phyloP scores from a whole-genome alignment of 2,888 invertebrate species.

The Altica lythri region DNA sequence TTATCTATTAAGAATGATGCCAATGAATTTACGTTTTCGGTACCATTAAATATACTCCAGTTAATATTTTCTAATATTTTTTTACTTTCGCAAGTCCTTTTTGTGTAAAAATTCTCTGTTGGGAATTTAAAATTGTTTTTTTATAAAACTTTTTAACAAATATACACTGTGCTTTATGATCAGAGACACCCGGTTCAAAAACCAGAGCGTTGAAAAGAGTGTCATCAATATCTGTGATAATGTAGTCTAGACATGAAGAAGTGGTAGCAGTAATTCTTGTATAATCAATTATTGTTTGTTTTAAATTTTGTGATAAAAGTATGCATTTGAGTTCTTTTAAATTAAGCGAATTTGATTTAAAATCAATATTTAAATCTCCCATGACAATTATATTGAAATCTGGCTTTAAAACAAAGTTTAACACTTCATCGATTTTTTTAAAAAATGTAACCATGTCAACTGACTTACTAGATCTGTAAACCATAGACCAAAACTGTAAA shows the following conservation, averaged over 20 bases:
- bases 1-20: too few species aligned
- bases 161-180: background rate
- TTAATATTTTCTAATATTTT: too few species aligned
- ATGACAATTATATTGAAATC: background rate
- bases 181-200: background rate
- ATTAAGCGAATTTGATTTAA: background rate
- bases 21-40: too few species aligned
- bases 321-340: background rate
- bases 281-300: background rate
- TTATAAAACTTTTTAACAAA: background rate
- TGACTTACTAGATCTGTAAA: background rate
- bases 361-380: background rate
- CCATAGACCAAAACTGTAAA: too few species aligned
- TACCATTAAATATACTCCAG: too few species aligned
- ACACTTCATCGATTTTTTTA: background rate
- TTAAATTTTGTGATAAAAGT: background rate
- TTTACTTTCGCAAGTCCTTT: too few species aligned
- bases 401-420: background rate
- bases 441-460: background rate
- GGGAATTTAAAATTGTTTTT: too few species aligned
- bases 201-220: background rate
- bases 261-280: background rate
- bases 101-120: too few species aligned
- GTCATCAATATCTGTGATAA: too few species aligned
- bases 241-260: background rate